These are phyloP conservation scores for Uria aalge DNA, from an alignment of 2,113 vertebrate species.

Conservation along the genomic window DNA sequence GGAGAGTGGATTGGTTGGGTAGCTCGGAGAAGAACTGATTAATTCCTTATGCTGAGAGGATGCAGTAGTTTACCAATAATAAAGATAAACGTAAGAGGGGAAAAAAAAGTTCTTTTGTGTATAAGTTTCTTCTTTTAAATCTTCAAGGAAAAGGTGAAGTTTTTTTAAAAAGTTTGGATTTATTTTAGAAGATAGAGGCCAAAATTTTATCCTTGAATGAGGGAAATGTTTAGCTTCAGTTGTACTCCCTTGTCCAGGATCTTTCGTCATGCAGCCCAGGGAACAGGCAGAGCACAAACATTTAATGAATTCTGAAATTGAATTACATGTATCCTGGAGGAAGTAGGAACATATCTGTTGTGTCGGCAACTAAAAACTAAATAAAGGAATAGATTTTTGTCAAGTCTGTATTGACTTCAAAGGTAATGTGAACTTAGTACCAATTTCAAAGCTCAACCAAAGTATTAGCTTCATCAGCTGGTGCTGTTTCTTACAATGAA, in stretches of 20 bases:
- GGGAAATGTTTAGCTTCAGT: not conserved
- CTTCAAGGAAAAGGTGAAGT: not conserved
- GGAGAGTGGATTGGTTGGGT: not conserved
- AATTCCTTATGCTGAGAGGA: not conserved
- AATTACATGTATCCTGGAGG: not conserved
- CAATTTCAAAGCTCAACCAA: not conserved
- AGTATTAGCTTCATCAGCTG: not conserved
- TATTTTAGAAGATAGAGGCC: not conserved
- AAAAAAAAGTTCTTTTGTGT: not conserved
- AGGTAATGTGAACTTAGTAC: not conserved
- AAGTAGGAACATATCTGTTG: not conserved
- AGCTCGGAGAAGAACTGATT: not conserved
- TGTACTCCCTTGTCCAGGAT: not conserved
- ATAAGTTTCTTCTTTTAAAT: not conserved
- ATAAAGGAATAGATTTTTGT: not conserved
- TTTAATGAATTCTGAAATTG: constrained; percentile 1
- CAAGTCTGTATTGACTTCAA: not conserved
- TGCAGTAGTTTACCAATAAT: not conserved
- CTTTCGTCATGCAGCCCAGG: not conserved
- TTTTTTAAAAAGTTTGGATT: not conserved
- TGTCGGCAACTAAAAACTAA: not conserved
- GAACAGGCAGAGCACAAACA: not conserved
- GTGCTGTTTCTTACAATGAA: not conserved
- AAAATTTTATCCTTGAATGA: not conserved
- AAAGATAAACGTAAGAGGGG: not conserved